Evolutionary conservation across 1,140 invertebrate species (phyloP), one percentile per base, ranked within the genome.

Genomic region (Apis florea): DNA sequence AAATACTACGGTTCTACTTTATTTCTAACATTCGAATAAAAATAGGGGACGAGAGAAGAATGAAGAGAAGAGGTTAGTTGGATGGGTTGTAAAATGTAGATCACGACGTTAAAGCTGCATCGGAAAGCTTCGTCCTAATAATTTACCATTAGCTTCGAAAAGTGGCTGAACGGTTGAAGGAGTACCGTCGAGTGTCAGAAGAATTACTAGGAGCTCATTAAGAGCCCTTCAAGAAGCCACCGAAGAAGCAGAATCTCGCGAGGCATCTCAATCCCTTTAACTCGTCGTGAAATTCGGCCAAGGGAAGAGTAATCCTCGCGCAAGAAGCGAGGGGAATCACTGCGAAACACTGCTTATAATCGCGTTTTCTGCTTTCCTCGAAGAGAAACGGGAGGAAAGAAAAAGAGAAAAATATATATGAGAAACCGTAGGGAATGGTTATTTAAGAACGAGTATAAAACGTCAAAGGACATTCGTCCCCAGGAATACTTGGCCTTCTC

Each of bases 391-490:
- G 2, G 31, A 40, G 31, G 6, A 40, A 40, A 40, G 31, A 40
- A 6, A 40, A 40, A 5, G 6, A 40, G 6, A 6, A 5, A 40
- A 40, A 40, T 6, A 40, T 40, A 40, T 5, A 40, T 0, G 31
- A 5, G 63, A 53, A 71, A 71, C 64, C 47, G 17, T 12, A 19
- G 31, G 31, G 78, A 24, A 12, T 49, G 51, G 17, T 79, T 56
- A 47, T 73, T 53, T 24, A 51, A 21, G n/a, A 8, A 21, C n/a
- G 2, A 24, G 11, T 1, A 40, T n/a, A 17, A 79, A 66, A 24
- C 51, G 78, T 73, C 59, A 56, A 79, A 79, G 78, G 78, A 56
- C 70, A 66, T 79, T 73, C 70, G 59, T 73, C 70, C 56, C 56
- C 11, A 11, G 49, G 31, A 49, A 49, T 24, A 19, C 59, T 47